Conservation (phyloP, 2,888 invertebrate species). For the Gortyna flavago region DNA sequence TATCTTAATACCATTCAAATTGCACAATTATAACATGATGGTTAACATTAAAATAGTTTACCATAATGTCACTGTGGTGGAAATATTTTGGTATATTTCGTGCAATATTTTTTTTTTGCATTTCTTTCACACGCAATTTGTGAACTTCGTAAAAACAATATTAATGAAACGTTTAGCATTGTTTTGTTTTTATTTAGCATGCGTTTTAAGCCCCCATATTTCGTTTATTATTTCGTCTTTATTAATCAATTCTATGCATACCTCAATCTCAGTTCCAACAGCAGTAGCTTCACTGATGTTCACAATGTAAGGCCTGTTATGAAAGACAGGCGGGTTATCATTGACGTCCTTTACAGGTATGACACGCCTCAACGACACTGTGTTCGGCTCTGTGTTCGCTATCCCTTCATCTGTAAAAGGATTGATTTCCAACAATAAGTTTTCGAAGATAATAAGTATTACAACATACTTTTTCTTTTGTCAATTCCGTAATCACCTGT, state of each 20-base stretch:
- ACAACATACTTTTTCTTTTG: not conserved
- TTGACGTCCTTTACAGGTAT: conserved; percentile 95
- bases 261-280: conserved; percentile 91
- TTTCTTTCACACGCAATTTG: not conserved
- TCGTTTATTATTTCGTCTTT: not conserved
- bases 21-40: not conserved
- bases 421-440: not conserved
- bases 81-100: not conserved
- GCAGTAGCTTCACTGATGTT: conserved; percentile 92
- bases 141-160: conserved; percentile 1
- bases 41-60: not conserved
- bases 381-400: conserved; percentile 93
- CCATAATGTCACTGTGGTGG: not conserved
- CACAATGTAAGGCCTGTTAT: conserved; percentile 93
- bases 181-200: not conserved
- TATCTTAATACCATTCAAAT: not conserved
- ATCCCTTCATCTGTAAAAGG: conserved; percentile 90
- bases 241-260: conserved; percentile 57
- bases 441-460: not conserved
- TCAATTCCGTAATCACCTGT: not conserved
- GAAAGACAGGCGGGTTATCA: conserved; percentile 94
- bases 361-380: conserved; percentile 93
- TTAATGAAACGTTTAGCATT: not conserved
- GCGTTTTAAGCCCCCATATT: not conserved
- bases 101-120: not conserved